Evolutionary conservation across 2,888 invertebrate genomes (phyloP).

Genomic region (Hydropsyche betteni): DNA sequence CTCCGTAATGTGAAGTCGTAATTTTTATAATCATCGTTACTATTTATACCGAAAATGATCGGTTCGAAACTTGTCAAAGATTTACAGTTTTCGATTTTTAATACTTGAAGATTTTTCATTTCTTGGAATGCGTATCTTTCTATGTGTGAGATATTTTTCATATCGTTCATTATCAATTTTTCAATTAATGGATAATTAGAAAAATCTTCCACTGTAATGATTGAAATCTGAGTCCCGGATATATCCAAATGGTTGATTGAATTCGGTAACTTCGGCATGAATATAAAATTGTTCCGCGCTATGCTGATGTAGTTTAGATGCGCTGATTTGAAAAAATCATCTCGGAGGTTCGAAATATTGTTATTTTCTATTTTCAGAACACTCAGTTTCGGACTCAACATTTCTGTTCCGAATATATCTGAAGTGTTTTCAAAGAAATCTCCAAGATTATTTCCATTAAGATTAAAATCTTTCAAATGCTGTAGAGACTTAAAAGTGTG

Average conservation of each 20-base stretch:
- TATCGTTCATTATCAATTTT: constrained; percentile 66
- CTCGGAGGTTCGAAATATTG: constrained; percentile 56
- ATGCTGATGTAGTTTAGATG: constrained; percentile 62
- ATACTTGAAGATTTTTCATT: constrained; percentile 62
- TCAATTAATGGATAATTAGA: constrained; percentile 64
- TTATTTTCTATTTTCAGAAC: constrained; percentile 59
- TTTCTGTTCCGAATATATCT: constrained; percentile 59
- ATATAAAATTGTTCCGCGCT: constrained; percentile 65
- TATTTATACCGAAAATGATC: constrained; percentile 60
- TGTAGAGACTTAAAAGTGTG: constrained; percentile 60
- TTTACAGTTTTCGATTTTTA: constrained; percentile 67
- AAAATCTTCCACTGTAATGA: constrained; percentile 64
- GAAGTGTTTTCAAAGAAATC: constrained; percentile 56
- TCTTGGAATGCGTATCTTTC: constrained; percentile 67
- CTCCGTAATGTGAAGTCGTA: constrained; percentile 62
- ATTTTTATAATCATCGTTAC: constrained; percentile 59
- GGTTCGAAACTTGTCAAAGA: constrained; percentile 64
- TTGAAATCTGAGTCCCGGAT: constrained; percentile 68
- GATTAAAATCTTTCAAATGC: constrained; percentile 59
- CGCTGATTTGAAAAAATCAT: constrained; percentile 61
- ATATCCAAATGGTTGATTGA: constrained; percentile 69
- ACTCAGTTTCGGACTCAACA: constrained; percentile 60
- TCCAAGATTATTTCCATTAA: constrained; percentile 63
- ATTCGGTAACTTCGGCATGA: constrained; percentile 67
- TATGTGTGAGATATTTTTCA: constrained; percentile 64